phyloP scores from a whole-genome alignment of 2,888 invertebrate species.

The Ophioninae sp. region DNA sequence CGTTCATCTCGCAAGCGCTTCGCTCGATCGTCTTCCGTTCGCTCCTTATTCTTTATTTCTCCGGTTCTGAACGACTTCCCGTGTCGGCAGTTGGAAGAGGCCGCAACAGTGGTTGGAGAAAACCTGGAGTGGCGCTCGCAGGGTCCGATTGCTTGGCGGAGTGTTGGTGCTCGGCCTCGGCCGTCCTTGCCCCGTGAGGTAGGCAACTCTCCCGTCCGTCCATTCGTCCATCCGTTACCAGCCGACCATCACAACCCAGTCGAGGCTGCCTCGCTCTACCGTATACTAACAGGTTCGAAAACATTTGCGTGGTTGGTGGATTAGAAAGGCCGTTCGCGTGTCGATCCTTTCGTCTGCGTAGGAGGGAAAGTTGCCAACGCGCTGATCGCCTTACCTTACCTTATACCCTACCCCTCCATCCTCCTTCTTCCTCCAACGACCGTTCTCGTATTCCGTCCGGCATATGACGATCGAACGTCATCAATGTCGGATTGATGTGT shows the following conservation, averaged over 20 bases:
- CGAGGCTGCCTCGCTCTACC: conserved; percentile 13
- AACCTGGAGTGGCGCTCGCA: conserved; percentile 13
- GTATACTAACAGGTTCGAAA: conserved; percentile 76
- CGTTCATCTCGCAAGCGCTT: neutral
- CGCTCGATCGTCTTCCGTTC: conserved; percentile 38
- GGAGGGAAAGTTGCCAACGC: conserved; percentile 76
- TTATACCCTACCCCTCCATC: too few relatives aligned
- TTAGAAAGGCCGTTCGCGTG: conserved; percentile 76
- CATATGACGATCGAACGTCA: conserved; percentile 27
- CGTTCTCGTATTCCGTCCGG: conserved; percentile 28
- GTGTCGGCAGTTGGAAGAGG: conserved; percentile 7
- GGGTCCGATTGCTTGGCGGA: conserved; percentile 27
- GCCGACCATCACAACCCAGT: conserved; percentile 33
- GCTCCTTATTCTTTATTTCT: neutral
- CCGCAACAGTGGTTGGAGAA: conserved; percentile 16
- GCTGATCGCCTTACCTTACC: conserved; percentile 27
- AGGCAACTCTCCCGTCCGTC: conserved; percentile 72
- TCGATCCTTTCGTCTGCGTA: conserved; percentile 69
- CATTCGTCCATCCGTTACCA: conserved; percentile 63
- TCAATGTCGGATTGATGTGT: conserved; percentile 27
- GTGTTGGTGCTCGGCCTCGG: conserved; percentile 76
- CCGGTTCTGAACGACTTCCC: conserved; percentile 36
- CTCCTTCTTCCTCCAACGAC: neutral
- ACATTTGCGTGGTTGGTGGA: conserved; percentile 73
- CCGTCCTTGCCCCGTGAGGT: conserved; percentile 79